Conservation (phyloP, 2,888 invertebrate species). For the Ichneumoninae sp. region DNA sequence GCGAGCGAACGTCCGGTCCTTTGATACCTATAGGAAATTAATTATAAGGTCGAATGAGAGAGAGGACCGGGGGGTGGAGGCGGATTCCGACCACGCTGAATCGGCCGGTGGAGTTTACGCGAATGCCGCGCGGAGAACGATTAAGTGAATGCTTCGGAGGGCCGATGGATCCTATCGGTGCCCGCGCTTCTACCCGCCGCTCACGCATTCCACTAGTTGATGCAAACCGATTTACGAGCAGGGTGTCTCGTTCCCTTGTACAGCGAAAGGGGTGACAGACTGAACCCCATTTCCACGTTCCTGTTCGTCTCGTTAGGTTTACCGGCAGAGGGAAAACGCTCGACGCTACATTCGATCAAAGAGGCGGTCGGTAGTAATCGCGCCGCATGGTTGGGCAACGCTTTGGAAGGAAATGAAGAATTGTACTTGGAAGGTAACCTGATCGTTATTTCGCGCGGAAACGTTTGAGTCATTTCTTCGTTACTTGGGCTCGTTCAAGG, state of each 20-base stretch:
- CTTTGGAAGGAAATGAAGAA: no score
- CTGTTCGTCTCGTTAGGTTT: slow-evolving; percentile 31
- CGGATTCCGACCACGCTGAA: slow-evolving; percentile 15
- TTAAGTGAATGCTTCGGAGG: slow-evolving; percentile 6
- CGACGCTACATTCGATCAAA: slow-evolving; percentile 3
- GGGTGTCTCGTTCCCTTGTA: neutral
- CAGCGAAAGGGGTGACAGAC: slow-evolving; percentile 27
- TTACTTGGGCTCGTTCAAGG: no score
- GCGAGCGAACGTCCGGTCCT: slow-evolving; percentile 25
- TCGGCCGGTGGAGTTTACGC: slow-evolving; percentile 19
- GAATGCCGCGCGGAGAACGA: slow-evolving; percentile 9
- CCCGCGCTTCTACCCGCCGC: neutral
- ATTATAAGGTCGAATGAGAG: slow-evolving; percentile 37
- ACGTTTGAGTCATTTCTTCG: no score
- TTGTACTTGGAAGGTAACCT: no score
- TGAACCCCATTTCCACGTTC: slow-evolving; percentile 19
- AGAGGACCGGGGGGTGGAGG: neutral
- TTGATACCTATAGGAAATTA: slow-evolving; percentile 34
- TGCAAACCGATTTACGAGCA: slow-evolving; percentile 35
- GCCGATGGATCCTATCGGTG: slow-evolving; percentile 25
- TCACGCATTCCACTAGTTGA: slow-evolving; percentile 9
- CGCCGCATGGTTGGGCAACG: neutral
- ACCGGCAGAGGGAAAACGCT: neutral
- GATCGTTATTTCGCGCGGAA: no score
- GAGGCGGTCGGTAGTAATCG: slow-evolving; percentile 13